Base-by-base conservation (phyloP, 1,140 invertebrate species). In the Drosophila ohnishii region DNA sequence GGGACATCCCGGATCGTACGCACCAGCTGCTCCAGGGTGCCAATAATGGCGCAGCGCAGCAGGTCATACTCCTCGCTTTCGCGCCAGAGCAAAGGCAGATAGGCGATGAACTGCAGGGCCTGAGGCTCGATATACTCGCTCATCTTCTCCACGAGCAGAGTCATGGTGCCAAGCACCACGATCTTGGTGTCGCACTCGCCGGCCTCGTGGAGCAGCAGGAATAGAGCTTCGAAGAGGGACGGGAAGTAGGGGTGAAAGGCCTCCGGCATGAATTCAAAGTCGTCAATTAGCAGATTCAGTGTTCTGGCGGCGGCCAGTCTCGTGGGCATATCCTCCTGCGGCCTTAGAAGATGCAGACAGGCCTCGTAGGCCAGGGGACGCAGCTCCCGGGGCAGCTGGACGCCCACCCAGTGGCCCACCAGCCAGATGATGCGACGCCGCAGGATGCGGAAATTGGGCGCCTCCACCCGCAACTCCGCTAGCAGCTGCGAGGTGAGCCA, bases 181-280 rank as follows among this genome's bases (percentile, higher is more conserved):
- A 98, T 97, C 93, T 98, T 99, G 4, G 96, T 98, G 92, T 99
- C 97, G 93, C 96, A 98, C 92, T 98, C 97, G 76, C 95, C 93
- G 0, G 96, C 96, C 92, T 98, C 96, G 90, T 97, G 96, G 48
- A 99, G 92, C 48, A 99, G 93, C 62, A 94, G 92, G 92, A 98
- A 98, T 4, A 99, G 92, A 44, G 96, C 93, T 53, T 94, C 93
- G 89, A 98, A 97, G 3, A 94, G 93, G 16, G 95, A 93, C 34
- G 96, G 95, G 40, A 98, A 94, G 92, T 95, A 98, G 11, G 96
- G 95, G 58, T 95, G 93, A 90, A 99, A 98, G 83, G 96, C 95
- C 57, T 97, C 95, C 1, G 95, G 93, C 82, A 95, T 95, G 92
- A 99, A 99, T 90, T 98, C 96, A 93, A 98, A 98, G 91, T 98